Conservation (phyloP, 1,140 invertebrate species). For the Pantala flavescens region DNA sequence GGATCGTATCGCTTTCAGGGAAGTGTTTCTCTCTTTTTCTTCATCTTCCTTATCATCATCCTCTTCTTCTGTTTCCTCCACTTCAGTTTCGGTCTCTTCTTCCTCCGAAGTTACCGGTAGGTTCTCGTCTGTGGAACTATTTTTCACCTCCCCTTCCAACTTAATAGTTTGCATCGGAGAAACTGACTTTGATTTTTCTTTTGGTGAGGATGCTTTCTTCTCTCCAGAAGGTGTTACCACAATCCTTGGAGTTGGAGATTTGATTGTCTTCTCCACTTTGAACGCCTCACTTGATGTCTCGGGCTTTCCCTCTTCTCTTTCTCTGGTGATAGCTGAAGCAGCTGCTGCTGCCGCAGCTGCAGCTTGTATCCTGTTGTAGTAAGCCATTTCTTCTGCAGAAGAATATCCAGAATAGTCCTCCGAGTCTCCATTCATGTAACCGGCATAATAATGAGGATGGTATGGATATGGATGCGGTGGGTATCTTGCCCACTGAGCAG, state of each 20-base stretch:
- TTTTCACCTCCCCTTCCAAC: not conserved
- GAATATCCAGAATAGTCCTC: slow-evolving; percentile 35
- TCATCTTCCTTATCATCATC: slow-evolving; percentile 22
- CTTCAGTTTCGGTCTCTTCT: slow-evolving; percentile 30
- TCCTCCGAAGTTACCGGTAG: slow-evolving; percentile 20
- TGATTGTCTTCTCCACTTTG: not conserved
- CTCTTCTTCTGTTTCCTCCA: slow-evolving; percentile 27
- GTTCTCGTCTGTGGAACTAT: not conserved
- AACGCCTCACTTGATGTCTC: too few species aligned
- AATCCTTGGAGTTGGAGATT: not conserved
- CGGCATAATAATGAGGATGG: slow-evolving; percentile 18
- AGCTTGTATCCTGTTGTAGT: slow-evolving; percentile 24
- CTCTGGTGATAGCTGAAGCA: not conserved
- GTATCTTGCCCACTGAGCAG: not conserved
- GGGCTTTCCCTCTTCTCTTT: not conserved
- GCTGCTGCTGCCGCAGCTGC: not conserved
- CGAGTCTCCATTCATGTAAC: slow-evolving; percentile 24
- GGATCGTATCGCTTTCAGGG: slow-evolving; percentile 37
- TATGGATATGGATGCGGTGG: slow-evolving; percentile 23
- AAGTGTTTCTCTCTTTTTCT: slow-evolving; percentile 24
- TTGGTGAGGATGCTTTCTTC: not conserved
- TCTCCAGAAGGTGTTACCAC: not conserved
- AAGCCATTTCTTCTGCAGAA: slow-evolving; percentile 36
- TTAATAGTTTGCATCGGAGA: not conserved
- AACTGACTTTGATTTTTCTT: not conserved